phyloP scores from a whole-genome alignment of 2,888 invertebrate genomes.

The Sipunculus nudus region DNA sequence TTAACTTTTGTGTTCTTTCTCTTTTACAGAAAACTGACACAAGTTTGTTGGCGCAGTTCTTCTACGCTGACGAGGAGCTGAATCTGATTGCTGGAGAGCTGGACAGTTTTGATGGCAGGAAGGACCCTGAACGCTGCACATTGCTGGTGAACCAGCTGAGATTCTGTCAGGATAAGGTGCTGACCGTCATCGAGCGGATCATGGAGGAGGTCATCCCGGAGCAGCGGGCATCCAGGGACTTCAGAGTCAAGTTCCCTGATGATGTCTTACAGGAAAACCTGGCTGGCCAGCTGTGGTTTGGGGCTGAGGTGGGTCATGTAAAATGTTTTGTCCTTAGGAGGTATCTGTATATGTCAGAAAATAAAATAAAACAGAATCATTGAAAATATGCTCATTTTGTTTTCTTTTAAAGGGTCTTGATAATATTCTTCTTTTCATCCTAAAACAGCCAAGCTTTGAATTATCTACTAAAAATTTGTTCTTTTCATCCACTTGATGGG shows the following conservation, averaged over 20 bases:
- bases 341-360: too few relatives aligned
- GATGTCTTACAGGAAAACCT: conserved; percentile 98
- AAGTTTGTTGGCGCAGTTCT: conserved; percentile 93
- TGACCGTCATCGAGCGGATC: conserved; percentile 90
- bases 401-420: too few relatives aligned
- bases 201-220: conserved; percentile 91
- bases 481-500: too few relatives aligned
- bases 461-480: too few relatives aligned
- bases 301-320: conserved; percentile 85
- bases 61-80: conserved; percentile 96
- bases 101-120: conserved; percentile 99
- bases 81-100: conserved; percentile 94
- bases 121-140: conserved; percentile 96
- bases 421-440: too few relatives aligned
- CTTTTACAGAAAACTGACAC: conserved; percentile 73
- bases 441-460: too few relatives aligned
- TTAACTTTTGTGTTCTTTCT: too few relatives aligned
- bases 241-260: conserved; percentile 97
- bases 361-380: too few relatives aligned
- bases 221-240: conserved; percentile 90
- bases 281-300: conserved; percentile 99
- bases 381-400: too few relatives aligned
- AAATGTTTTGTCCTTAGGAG: too few relatives aligned
- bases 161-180: conserved; percentile 70
- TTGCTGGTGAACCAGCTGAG: conserved; percentile 92